Percentiles rank a stretch among this genome's conserved stretches.
phyloP scores from a whole-genome alignment of 1,140 invertebrate genomes.

The Penaeus indicus region DNA sequence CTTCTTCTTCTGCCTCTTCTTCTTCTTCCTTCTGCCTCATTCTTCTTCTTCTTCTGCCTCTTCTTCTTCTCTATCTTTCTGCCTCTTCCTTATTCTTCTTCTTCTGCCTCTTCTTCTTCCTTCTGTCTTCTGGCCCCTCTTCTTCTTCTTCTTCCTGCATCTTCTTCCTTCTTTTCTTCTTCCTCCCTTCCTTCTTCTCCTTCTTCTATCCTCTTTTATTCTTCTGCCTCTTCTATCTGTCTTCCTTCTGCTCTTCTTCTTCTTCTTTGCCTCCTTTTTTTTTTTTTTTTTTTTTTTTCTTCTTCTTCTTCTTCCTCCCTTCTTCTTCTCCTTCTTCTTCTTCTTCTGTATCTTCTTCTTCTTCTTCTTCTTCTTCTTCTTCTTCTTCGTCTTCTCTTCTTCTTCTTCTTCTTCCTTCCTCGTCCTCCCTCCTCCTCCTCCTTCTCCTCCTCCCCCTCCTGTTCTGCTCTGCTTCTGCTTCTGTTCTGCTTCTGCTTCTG shows the following conservation, averaged over 20 bases:
- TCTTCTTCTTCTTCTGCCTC: no score
- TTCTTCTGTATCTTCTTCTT: not conserved
- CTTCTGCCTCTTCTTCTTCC: no score
- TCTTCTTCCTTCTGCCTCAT: no score
- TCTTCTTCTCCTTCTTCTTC: not conserved
- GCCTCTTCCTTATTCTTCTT: no score
- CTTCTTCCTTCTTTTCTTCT: no score
- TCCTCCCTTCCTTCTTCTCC: no score
- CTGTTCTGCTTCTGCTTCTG: not conserved
- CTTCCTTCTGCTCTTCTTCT: not conserved
- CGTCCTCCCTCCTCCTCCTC: constrained; percentile 3
- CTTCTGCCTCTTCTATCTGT: not conserved
- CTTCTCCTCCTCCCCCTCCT: not conserved
- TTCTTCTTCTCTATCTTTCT: no score
- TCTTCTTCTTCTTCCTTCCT: no score
- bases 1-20: no score
- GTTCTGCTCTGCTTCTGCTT: not conserved
- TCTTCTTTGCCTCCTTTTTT: constrained; percentile 1
- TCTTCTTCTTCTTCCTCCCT: not conserved
- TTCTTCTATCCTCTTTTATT: no score
- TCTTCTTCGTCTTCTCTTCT: not conserved
- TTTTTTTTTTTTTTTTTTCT: not conserved
- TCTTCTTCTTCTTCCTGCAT: no score
- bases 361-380: constrained; percentile 2
- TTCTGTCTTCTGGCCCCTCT: no score